Evolutionary conservation across 2,113 vertebrate species (phyloP).

Genomic region (Progne subis): DNA sequence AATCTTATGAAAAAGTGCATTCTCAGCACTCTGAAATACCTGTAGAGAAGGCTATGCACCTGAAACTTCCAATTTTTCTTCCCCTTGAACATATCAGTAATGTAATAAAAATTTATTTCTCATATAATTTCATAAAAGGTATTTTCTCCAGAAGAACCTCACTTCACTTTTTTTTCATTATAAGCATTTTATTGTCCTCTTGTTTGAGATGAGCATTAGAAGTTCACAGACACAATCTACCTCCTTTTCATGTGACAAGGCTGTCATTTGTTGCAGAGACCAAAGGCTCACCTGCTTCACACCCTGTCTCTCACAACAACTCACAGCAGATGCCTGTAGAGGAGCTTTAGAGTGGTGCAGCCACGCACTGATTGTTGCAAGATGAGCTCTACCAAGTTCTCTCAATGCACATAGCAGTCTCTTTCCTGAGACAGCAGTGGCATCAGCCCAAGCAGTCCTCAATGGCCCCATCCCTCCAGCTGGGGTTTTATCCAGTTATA

Average conservation of each 20-base stretch:
- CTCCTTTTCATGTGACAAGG: not conserved
- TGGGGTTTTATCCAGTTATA: not conserved
- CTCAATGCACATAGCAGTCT: fast-evolving
- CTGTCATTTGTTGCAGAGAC: not conserved
- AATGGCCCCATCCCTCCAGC: not conserved
- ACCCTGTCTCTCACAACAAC: not conserved
- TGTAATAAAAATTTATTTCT: not conserved
- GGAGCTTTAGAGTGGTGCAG: not conserved
- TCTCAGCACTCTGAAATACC: not conserved
- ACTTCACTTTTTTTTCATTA: not conserved
- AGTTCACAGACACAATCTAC: not conserved
- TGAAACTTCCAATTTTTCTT: not conserved
- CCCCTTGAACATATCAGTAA: not conserved
- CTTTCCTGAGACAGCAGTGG: not conserved
- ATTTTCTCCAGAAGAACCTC: not conserved
- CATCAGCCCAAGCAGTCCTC: not conserved
- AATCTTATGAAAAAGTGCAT: not conserved
- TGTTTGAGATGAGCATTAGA: not conserved
- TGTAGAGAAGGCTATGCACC: not conserved
- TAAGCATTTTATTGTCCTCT: not conserved
- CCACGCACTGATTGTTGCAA: not conserved
- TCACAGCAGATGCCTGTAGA: not conserved
- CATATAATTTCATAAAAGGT: not conserved
- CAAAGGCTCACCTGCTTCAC: not conserved
- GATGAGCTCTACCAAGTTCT: not conserved